Evolutionary conservation across 2,888 invertebrate genomes (phyloP).

Genomic region (Hofmannophila pseudospretella): DNA sequence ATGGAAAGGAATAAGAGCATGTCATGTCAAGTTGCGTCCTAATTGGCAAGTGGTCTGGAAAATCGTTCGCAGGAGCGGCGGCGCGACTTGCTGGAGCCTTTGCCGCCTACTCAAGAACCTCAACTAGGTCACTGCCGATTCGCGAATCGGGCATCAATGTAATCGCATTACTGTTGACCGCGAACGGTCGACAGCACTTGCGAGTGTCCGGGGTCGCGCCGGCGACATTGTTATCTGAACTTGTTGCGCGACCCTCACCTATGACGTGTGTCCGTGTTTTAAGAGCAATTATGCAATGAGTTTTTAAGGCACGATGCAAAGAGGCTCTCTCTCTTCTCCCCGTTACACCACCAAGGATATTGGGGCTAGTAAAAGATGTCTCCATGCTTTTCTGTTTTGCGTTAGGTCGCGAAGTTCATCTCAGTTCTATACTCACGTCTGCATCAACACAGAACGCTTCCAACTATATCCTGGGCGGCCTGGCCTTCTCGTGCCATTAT

Average conservation of each 20-base stretch:
- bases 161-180: slow-evolving; percentile 38
- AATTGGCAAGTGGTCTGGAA: slow-evolving; percentile 35
- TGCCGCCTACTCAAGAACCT: slow-evolving; percentile 30
- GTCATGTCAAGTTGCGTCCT: slow-evolving; percentile 33
- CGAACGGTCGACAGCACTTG: slow-evolving; percentile 20
- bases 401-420: too few species aligned
- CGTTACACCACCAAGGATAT: too few species aligned
- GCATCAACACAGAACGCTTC: too few species aligned
- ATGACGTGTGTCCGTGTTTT: slow-evolving; percentile 12
- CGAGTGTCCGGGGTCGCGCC: slow-evolving; percentile 27
- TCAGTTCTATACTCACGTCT: too few species aligned
- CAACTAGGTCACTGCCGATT: slow-evolving; percentile 58
- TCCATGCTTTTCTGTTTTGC: too few species aligned
- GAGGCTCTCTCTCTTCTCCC: background rate
- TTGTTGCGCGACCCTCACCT: slow-evolving; percentile 43
- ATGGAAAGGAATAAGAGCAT: slow-evolving; percentile 25
- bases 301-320: background rate
- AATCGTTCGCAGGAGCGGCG: slow-evolving; percentile 1
- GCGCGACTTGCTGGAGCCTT: slow-evolving; percentile 10
- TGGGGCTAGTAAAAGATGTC: too few species aligned
- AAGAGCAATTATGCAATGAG: slow-evolving; percentile 15
- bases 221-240: slow-evolving; percentile 48
- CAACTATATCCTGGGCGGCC: too few species aligned
- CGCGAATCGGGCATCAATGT: slow-evolving; percentile 47
- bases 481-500: too few species aligned